phyloP scores from a whole-genome alignment of 2,113 vertebrate genomes.

The Centropus bengalensis region DNA sequence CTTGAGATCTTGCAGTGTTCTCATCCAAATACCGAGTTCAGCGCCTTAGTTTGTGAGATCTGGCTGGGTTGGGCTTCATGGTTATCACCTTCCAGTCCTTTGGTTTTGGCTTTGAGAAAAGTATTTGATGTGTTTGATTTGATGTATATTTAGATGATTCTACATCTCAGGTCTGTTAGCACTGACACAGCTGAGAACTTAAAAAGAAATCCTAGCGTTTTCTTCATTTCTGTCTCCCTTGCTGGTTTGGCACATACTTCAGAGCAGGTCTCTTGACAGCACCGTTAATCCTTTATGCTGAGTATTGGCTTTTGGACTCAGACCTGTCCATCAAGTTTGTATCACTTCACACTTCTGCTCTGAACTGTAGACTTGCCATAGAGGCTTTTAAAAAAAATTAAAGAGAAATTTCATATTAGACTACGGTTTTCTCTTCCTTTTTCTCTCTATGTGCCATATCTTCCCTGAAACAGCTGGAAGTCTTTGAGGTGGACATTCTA shows the following conservation, averaged over 20 bases:
- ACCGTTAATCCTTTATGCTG: not conserved
- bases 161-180: not conserved
- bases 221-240: not conserved
- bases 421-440: not conserved
- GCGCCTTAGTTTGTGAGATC: not conserved
- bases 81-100: not conserved
- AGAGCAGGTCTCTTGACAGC: not conserved
- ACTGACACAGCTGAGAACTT: not conserved
- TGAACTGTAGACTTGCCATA: not conserved
- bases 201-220: not conserved
- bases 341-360: not conserved
- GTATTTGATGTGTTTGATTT: not conserved
- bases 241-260: not conserved
- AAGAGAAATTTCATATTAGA: not conserved
- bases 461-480: not conserved
- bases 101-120: not conserved
- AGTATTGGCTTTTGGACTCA: not conserved
- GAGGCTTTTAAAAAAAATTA: not conserved
- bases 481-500: not conserved
- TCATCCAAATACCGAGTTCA: not conserved
- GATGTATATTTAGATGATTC: not conserved
- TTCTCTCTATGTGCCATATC: not conserved
- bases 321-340: not conserved
- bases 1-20: not conserved
- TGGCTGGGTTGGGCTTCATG: not conserved